Evolutionary conservation across 2,113 vertebrate species (phyloP).

Genomic region (Oreocharis arfaki): DNA sequence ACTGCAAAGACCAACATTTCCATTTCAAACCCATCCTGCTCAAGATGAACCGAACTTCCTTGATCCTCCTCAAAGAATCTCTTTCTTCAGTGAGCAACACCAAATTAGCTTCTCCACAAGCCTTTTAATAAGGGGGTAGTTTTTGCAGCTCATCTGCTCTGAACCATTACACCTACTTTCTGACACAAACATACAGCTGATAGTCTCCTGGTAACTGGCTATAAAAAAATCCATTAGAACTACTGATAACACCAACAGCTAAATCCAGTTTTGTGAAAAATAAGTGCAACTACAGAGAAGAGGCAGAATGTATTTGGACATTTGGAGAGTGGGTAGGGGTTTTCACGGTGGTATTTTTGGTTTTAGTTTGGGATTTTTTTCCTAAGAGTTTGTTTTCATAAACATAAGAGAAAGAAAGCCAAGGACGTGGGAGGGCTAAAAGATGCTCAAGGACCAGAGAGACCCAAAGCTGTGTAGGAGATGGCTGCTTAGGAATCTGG

Average conservation of each 20-base stretch:
- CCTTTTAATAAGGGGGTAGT: neutral
- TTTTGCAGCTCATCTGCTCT: neutral
- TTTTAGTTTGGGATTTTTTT: neutral
- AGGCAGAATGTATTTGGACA: neutral
- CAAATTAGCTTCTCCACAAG: neutral
- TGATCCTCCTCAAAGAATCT: neutral
- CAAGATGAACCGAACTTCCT: neutral
- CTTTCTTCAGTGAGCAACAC: neutral
- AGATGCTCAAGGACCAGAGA: neutral
- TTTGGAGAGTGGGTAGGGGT: neutral
- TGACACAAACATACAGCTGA: neutral
- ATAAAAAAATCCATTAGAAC: neutral
- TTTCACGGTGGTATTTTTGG: neutral
- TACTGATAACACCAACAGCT: neutral
- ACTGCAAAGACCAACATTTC: neutral
- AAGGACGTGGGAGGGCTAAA: neutral
- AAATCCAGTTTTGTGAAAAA: neutral
- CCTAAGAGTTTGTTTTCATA: neutral
- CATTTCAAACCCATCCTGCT: neutral
- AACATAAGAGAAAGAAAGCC: neutral
- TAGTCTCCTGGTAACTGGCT: neutral
- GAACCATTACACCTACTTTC: neutral
- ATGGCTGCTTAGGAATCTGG: neutral
- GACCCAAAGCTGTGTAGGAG: neutral
- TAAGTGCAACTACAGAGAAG: neutral